Conservation (phyloP, 1,140 invertebrate genomes). For the Bacillus rossius region DNA sequence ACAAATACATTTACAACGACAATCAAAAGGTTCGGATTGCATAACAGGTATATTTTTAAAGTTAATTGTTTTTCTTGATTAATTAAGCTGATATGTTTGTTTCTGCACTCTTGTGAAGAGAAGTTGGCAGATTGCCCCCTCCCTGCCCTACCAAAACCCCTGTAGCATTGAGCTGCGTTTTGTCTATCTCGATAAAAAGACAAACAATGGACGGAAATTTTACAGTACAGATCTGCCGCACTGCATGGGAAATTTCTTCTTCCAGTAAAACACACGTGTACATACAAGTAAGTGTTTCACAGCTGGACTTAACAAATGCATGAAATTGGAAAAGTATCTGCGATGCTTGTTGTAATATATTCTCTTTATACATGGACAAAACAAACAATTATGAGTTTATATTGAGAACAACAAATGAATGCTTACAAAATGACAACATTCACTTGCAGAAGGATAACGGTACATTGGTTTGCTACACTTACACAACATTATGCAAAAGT, state of each 20-base stretch:
- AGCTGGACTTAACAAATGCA: too few species aligned
- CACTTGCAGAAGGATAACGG: too few species aligned
- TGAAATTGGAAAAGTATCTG: too few species aligned
- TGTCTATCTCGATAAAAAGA: constrained; percentile 23
- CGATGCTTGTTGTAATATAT: too few species aligned
- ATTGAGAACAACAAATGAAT: too few species aligned
- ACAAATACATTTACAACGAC: constrained; percentile 30
- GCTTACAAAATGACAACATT: too few species aligned
- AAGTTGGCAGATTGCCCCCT: constrained; percentile 28
- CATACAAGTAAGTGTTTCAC: too few species aligned
- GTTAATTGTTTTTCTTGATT: constrained; percentile 1
- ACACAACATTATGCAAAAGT: too few species aligned
- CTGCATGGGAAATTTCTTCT: constrained; percentile 10
- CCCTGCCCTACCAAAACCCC: constrained; percentile 37
- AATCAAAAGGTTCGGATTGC: constrained; percentile 41
- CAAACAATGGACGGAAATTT: constrained; percentile 41
- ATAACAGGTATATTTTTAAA: constrained; percentile 39
- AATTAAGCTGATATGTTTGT: constrained; percentile 43
- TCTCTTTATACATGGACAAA: too few species aligned
- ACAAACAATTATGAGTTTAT: too few species aligned
- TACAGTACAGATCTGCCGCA: constrained; percentile 31
- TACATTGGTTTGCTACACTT: too few species aligned
- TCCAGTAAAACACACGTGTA: too few species aligned
- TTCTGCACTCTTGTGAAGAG: constrained; percentile 34
- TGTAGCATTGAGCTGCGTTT: constrained; percentile 34